phyloP scores from a whole-genome alignment of 2,113 vertebrate genomes.

The Phaethornis superciliosus region DNA sequence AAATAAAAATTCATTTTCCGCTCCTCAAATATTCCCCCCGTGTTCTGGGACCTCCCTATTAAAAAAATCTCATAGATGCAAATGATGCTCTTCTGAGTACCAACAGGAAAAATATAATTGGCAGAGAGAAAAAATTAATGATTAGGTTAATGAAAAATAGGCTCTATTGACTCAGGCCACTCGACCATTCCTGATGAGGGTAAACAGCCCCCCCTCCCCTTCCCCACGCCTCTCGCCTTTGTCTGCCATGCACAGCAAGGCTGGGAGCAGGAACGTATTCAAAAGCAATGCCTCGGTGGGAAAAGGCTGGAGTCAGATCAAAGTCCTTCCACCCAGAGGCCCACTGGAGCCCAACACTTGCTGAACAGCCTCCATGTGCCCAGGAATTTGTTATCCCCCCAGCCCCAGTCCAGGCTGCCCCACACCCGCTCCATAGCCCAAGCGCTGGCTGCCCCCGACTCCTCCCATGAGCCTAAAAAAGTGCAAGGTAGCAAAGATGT shows the following conservation, averaged over 20 bases:
- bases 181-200: constrained; percentile 25
- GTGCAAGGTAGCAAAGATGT: background rate
- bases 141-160: constrained; percentile 38
- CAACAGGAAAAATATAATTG: constrained; percentile 14
- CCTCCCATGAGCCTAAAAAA: background rate
- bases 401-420: background rate
- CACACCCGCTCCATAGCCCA: background rate
- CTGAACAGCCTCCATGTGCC: background rate
- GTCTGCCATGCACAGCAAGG: background rate
- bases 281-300: constrained; percentile 24
- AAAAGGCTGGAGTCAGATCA: constrained; percentile 53
- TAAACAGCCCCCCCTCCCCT: background rate
- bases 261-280: constrained; percentile 43
- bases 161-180: background rate
- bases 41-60: background rate
- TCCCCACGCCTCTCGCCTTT: background rate
- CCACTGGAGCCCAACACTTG: background rate
- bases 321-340: constrained; percentile 19
- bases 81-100: background rate
- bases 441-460: background rate
- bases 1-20: background rate
- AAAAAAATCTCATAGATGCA: background rate
- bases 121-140: background rate
- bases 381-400: background rate
- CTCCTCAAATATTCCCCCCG: background rate